These are phyloP conservation scores for Drosophila watanabei DNA, from an alignment of 1,140 invertebrate genomes.

Conservation along the genomic window DNA sequence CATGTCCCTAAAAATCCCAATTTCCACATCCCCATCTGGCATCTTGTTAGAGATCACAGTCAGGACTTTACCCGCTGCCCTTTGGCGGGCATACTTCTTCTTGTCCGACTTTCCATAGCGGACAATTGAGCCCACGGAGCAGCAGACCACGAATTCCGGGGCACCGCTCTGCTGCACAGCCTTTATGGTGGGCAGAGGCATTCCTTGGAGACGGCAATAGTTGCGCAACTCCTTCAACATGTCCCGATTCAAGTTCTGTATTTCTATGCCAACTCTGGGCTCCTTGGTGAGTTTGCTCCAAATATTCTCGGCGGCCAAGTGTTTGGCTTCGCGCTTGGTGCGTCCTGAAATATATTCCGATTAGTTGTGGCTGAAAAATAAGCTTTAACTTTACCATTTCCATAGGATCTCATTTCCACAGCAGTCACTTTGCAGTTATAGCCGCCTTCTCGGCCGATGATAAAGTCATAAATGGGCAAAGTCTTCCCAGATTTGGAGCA, in stretches of 20 bases:
- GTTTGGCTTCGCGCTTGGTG: conserved; percentile 78
- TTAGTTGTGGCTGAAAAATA: background rate
- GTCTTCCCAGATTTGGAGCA: conserved; percentile 63
- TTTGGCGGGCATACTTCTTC: conserved; percentile 78
- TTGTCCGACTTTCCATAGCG: conserved; percentile 75
- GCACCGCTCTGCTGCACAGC: conserved; percentile 70
- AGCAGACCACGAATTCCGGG: conserved; percentile 68
- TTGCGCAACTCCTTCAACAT: conserved; percentile 69
- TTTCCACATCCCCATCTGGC: background rate
- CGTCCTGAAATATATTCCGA: conserved; percentile 36
- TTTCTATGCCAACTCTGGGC: background rate
- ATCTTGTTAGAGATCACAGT: conserved; percentile 37
- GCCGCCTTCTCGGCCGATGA: conserved; percentile 53
- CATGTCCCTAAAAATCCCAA: conserved; percentile 8
- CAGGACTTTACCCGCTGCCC: conserved; percentile 70
- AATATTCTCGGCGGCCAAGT: conserved; percentile 61
- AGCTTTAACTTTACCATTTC: conserved; percentile 47
- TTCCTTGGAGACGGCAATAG: conserved; percentile 68
- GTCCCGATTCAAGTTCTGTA: conserved; percentile 54
- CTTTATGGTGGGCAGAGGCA: conserved; percentile 69
- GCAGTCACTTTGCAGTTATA: conserved; percentile 58
- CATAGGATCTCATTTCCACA: conserved; percentile 52
- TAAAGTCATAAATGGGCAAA: conserved; percentile 59
- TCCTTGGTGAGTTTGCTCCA: conserved; percentile 39
- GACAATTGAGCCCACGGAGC: conserved; percentile 67